Evolutionary conservation across 2,888 invertebrate species (phyloP).

Genomic region (Agriopis leucophaearia): DNA sequence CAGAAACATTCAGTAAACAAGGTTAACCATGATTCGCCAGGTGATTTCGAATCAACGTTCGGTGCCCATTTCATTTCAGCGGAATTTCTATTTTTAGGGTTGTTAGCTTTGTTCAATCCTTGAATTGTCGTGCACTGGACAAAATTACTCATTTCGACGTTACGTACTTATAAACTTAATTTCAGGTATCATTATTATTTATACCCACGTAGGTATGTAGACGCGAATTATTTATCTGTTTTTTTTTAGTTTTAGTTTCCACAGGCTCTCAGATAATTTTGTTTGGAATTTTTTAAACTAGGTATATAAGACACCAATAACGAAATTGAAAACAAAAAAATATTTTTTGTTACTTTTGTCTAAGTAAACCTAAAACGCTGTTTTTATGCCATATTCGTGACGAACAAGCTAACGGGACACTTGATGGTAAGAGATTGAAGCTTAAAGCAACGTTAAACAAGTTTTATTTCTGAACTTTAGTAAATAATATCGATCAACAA

Average conservation of each 20-base stretch:
- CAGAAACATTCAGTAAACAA: constrained; percentile 39
- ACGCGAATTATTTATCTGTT: neutral
- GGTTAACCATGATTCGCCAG: constrained; percentile 36
- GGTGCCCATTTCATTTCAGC: constrained; percentile 20
- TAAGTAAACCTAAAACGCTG: too few species aligned
- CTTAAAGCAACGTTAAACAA: constrained; percentile 2
- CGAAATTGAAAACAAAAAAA: neutral
- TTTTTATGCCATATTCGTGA: too few species aligned
- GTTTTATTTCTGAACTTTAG: neutral
- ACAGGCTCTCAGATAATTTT: too few species aligned
- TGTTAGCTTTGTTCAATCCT: constrained; percentile 10
- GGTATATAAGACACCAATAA: neutral
- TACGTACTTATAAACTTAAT: neutral
- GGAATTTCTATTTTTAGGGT: constrained; percentile 17
- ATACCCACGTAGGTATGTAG: neutral
- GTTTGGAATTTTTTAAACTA: too few species aligned
- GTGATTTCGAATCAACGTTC: constrained; percentile 28
- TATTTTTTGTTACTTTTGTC: neutral
- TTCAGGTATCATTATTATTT: neutral
- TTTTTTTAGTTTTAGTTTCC: neutral
- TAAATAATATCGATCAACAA: constrained; percentile 23
- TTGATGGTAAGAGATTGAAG: neutral
- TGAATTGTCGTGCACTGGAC: neutral
- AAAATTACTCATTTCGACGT: neutral
- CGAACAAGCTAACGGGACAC: too few species aligned